Evolutionary conservation across 2,888 invertebrate species (phyloP).

Genomic region (Trichopoda pennipes): DNA sequence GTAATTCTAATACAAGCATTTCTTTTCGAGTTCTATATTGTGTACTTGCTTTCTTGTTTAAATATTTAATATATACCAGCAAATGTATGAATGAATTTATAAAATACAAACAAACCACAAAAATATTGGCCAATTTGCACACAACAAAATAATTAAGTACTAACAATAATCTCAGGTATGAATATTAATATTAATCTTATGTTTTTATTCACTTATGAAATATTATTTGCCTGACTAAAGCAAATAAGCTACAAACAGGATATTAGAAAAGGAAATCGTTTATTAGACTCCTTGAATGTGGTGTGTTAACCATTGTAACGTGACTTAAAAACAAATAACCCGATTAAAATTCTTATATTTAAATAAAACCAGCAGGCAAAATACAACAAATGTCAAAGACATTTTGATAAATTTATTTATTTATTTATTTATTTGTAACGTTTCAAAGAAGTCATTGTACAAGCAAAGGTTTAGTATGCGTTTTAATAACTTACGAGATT

Average conservation of each 20-base stretch:
- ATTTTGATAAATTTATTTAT: background rate
- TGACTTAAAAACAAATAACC: constrained; percentile 55
- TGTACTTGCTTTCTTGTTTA: background rate
- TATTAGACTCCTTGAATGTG: background rate
- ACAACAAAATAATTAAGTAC: constrained; percentile 8
- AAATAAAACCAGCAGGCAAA: constrained; percentile 28
- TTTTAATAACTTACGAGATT: background rate
- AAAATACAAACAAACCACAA: background rate
- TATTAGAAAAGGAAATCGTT: too few species aligned
- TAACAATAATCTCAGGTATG: too few species aligned
- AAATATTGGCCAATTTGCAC: constrained; percentile 1
- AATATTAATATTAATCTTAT: too few species aligned
- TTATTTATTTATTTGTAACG: background rate
- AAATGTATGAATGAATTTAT: background rate
- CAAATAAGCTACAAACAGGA: too few species aligned
- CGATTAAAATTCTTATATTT: constrained; percentile 46
- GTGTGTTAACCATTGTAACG: constrained; percentile 25
- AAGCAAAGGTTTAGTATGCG: too few species aligned
- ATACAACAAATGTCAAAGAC: background rate
- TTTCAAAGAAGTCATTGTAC: background rate
- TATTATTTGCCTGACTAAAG: too few species aligned
- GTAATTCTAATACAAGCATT: too few species aligned
- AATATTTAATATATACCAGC: background rate
- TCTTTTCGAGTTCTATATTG: too few species aligned
- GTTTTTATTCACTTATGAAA: too few species aligned